Percentiles rank a stretch among this genome's conserved stretches.
Conservation (phyloP, 2,797 vertebrate species). For the Coranthus polyacanthus region DNA sequence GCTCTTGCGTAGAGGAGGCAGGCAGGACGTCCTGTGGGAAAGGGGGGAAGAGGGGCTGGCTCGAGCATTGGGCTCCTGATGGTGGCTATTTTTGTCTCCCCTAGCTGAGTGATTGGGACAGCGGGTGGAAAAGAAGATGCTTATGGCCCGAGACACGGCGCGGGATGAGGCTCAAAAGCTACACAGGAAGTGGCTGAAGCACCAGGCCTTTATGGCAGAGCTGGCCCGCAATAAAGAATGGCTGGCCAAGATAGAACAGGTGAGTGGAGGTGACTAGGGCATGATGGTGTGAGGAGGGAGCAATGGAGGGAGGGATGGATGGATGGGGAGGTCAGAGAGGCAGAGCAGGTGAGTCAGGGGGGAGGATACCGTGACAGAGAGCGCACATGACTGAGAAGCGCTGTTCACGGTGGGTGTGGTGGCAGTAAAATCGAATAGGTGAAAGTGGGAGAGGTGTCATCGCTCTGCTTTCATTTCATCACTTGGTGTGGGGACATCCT, state of each 20-base stretch:
- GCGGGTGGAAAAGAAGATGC: slow-evolving; percentile 92
- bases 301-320: slow-evolving; percentile 13
- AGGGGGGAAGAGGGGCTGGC: slow-evolving; percentile 72
- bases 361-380: slow-evolving; percentile 19
- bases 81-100: slow-evolving; percentile 86
- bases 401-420: slow-evolving; percentile 61
- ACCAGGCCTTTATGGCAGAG: slow-evolving; percentile 96
- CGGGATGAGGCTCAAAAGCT: slow-evolving; percentile 95
- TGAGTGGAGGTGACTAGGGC: slow-evolving; percentile 78
- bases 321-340: slow-evolving; percentile 57
- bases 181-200: slow-evolving; percentile 98
- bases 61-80: slow-evolving; percentile 80
- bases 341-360: slow-evolving; percentile 52
- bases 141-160: slow-evolving; percentile 94
- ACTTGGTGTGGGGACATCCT: slow-evolving; percentile 66
- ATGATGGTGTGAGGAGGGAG: slow-evolving; percentile 14
- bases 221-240: slow-evolving; percentile 96
- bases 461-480: slow-evolving; percentile 62
- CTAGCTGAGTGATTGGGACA: slow-evolving; percentile 84
- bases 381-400: slow-evolving; percentile 41
- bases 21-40: slow-evolving; percentile 83
- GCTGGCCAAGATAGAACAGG: slow-evolving; percentile 95
- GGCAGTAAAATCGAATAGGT: slow-evolving; percentile 43
- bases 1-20: slow-evolving; percentile 73
- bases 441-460: slow-evolving; percentile 67